Evolutionary conservation across 2,888 invertebrate species (phyloP), one percentile per base, ranked within the genome.

Genomic region (Myopa testacea): DNA sequence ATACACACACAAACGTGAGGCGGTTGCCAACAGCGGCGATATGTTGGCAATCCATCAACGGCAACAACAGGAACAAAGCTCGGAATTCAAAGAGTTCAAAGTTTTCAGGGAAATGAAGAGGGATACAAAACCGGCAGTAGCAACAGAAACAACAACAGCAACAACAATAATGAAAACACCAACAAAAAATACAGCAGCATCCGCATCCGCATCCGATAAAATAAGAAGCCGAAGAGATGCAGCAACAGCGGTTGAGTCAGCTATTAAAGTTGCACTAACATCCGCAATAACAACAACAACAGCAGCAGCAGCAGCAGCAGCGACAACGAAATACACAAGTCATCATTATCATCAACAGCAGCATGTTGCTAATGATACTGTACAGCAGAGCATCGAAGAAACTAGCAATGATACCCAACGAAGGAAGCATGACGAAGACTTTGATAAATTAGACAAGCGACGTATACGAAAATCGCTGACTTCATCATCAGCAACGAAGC

Each of bases 381-480:
- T 12, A 8, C 16, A 63, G 65, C 65, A 37, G 16, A 65, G 26
- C 60, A 60, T 38, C 62, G 69, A 62, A 68, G 26, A 37, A 38
- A 19, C 38, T 16, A 12, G 34, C 34, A 72, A 60, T 73, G 37
- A 26, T 73, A 67, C 68, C 34, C 69, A 70, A 70, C 75, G 65
- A 63, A 68, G 65, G 37, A 76, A 38, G 60, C 71, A 58, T 37
- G 63, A 71, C 62, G 65, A 80, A 80, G 80, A 84, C 82, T 77
- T 83, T 82, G 83, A 84, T 84, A 83, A 83, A 84, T 84, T 84
- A 60, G 84, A 86, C 83, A 86, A 84, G 82, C 84, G 84, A 81
- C 86, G 86, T 75, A 85, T 87, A 84, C 86, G 86, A 79, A 87
- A 88, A 84, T 88, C 88, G 79, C 81, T 87, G 79, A 81, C 83